Base-by-base conservation (phyloP, 2,888 invertebrate species). In the Vannuccia rotundouncinata region DNA sequence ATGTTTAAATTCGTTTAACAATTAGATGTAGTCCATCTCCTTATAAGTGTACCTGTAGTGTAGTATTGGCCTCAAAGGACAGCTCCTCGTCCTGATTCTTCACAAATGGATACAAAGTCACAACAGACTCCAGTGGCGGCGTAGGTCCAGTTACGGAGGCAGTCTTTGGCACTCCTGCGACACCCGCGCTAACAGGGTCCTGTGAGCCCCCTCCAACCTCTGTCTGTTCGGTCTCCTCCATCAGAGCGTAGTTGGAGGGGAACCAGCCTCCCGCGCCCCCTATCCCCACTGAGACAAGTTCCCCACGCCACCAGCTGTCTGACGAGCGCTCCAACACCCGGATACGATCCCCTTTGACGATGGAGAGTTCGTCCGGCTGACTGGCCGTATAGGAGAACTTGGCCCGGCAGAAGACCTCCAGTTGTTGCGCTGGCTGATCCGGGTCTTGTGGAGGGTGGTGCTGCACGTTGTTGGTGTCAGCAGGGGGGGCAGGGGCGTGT, bases 271-370 rank as follows among this genome's bases (percentile, higher is more conserved):
- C 94, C 31, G n/a, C 59, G 29, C 13, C 74, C 29, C 31, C 31
- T 27, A 30, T 59, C 1, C 73, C 77, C 75, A 10, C 31, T n/a
- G 45, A 74, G 31, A 60, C 60, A 30, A 78, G 78, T 82, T 88
- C 85, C 78, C 98, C 99, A 85, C 96, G 92, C 99, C 99, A 99
- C 99, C 99, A 99, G 82, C 94, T 96, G 89, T 99, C 99, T 84
- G 95, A 95, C 85, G 95, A 96, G 90, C 98, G 98, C 89, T 99
- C 98, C 83, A 98, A 90, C 83, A 99, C 98, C 29, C 79, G 74
- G 94, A 99, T 95, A 84, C 94, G 90, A 80, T 95, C 95, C 84
- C 96, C 97, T 90, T 98, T 99, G 74, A 93, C 92, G 83, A 99
- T 91, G 0, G 95, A 92, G 80, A 99, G 90, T 88, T 99, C 99